A percentile compares a stretch with the other conserved stretches of the same genome.
Evolutionary conservation across 2,797 vertebrate species (phyloP).

Genomic region (Momotus momota): DNA sequence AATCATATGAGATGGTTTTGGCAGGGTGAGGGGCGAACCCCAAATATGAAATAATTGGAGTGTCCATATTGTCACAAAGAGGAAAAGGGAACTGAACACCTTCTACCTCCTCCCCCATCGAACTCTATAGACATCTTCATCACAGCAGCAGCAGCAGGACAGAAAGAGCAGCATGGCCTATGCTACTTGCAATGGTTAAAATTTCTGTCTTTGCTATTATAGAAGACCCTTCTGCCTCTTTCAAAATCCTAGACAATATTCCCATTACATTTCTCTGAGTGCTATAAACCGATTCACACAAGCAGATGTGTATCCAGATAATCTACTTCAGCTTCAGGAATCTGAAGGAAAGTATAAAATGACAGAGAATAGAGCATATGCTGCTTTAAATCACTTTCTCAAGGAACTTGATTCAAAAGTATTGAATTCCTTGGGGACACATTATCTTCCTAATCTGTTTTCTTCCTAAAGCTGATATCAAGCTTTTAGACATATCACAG

Average conservation of each 20-base stretch:
- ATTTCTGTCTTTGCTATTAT: neutral
- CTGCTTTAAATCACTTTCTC: neutral
- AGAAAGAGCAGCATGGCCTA: neutral
- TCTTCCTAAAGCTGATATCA: neutral
- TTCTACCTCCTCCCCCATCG: neutral
- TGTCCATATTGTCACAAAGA: neutral
- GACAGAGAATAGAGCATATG: neutral
- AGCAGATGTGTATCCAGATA: neutral
- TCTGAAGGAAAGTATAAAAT: neutral
- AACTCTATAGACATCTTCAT: neutral
- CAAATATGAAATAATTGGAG: accelerated
- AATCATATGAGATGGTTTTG: neutral
- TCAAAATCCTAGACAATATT: neutral
- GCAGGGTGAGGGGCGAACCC: neutral
- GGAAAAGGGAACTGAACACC: neutral
- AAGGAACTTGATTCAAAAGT: neutral
- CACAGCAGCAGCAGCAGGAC: accelerated
- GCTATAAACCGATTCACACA: neutral
- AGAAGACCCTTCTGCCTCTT: neutral
- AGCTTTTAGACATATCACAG: neutral
- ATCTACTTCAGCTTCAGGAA: neutral
- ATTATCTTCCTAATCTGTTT: neutral
- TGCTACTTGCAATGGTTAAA: neutral
- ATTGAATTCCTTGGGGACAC: neutral
- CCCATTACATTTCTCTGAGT: neutral